Conservation (phyloP, 1,140 invertebrate genomes). For the Bombus vancouverensis region DNA sequence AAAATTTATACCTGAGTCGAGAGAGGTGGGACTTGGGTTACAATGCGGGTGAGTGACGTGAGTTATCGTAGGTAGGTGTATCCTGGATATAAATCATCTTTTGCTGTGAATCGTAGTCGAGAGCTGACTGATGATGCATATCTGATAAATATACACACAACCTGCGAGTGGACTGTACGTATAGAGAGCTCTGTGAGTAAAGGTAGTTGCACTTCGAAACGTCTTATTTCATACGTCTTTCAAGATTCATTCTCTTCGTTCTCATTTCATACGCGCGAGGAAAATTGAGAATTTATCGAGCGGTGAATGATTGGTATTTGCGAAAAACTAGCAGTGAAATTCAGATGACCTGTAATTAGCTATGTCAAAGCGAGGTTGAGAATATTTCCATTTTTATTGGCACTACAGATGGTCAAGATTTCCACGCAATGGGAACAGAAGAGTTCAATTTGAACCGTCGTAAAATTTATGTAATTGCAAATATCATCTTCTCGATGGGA, state of each 20-base stretch:
- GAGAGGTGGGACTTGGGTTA: background rate
- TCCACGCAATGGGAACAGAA: background rate
- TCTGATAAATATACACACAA: background rate
- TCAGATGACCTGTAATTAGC: background rate
- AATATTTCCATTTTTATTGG: conserved; percentile 1
- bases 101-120: background rate
- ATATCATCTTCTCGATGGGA: background rate
- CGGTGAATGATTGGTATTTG: background rate
- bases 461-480: conserved; percentile 20
- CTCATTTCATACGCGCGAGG: no score
- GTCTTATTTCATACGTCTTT: background rate
- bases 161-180: background rate
- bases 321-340: background rate
- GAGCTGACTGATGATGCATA: conserved; percentile 15
- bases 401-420: background rate
- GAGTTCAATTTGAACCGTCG: background rate
- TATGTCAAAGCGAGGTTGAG: background rate
- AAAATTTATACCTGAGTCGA: conserved; percentile 1
- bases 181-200: background rate
- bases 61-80: background rate
- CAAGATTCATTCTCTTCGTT: no score
- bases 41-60: conserved; percentile 10
- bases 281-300: background rate
- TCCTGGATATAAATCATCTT: background rate
- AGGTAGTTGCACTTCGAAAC: background rate